Evolutionary conservation across 2,113 vertebrate genomes (phyloP).

Genomic region (Desmodus rotundus): DNA sequence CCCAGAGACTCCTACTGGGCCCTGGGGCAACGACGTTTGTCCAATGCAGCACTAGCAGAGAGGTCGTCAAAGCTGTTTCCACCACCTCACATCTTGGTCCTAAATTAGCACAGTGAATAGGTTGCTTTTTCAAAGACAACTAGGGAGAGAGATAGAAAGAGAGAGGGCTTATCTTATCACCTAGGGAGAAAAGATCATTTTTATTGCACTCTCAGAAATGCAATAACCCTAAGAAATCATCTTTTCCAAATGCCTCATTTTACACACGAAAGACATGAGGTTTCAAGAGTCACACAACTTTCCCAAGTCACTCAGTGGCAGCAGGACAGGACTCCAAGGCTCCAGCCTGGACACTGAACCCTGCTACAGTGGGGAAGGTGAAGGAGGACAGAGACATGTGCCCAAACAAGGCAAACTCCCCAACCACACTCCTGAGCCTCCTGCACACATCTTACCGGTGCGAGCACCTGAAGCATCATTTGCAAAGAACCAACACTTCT

Average conservation of each 20-base stretch:
- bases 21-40: rapidly evolving
- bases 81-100: background rate
- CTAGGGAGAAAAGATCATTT: background rate
- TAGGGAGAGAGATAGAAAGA: background rate
- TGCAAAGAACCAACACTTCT: background rate
- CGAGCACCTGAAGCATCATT: background rate
- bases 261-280: background rate
- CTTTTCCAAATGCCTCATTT: background rate
- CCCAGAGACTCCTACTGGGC: background rate
- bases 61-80: background rate
- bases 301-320: background rate
- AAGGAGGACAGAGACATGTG: background rate
- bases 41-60: rapidly evolving
- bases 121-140: background rate
- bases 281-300: background rate
- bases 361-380: background rate
- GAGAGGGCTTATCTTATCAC: background rate
- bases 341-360: background rate
- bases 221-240: background rate
- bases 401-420: background rate
- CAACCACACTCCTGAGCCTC: background rate
- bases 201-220: background rate
- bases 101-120: background rate
- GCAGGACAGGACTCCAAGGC: background rate
- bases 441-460: background rate